These are phyloP conservation scores for Neogale vison DNA, from an alignment of 2,113 vertebrate genomes.

Conservation along the genomic window DNA sequence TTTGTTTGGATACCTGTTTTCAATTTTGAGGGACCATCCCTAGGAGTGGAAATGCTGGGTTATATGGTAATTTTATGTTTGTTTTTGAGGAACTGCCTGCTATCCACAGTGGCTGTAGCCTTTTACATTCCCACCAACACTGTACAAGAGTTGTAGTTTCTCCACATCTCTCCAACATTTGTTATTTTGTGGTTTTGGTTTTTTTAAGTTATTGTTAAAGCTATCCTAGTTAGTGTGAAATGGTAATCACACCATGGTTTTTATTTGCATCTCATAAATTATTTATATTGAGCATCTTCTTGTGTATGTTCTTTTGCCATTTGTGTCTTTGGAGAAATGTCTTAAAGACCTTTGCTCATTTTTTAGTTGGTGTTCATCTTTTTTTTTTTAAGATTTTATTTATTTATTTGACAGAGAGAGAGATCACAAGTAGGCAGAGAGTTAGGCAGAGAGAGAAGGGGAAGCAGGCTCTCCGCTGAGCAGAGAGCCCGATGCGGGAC, in stretches of 20 bases:
- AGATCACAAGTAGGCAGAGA: no score
- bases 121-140: not conserved
- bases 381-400: no score
- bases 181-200: not conserved
- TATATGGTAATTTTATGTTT: not conserved
- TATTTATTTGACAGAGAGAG: no score
- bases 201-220: not conserved
- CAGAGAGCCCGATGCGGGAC: no score
- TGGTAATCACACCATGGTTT: not conserved
- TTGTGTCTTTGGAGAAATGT: not conserved
- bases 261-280: not conserved
- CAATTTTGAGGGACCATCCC: not conserved
- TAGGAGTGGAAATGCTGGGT: not conserved
- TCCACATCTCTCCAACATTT: not conserved
- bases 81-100: not conserved
- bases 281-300: not conserved
- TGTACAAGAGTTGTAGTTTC: not conserved
- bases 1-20: not conserved
- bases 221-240: not conserved
- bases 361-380: constrained; percentile 19
- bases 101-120: not conserved
- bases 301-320: not conserved
- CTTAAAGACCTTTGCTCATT: not conserved
- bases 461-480: no score
- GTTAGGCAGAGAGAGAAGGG: no score